A percentile compares a stretch with the other conserved stretches of the same genome.
These are phyloP conservation scores for Megastigmus dorsalis DNA, from an alignment of 2,888 invertebrate species.

Conservation along the genomic window DNA sequence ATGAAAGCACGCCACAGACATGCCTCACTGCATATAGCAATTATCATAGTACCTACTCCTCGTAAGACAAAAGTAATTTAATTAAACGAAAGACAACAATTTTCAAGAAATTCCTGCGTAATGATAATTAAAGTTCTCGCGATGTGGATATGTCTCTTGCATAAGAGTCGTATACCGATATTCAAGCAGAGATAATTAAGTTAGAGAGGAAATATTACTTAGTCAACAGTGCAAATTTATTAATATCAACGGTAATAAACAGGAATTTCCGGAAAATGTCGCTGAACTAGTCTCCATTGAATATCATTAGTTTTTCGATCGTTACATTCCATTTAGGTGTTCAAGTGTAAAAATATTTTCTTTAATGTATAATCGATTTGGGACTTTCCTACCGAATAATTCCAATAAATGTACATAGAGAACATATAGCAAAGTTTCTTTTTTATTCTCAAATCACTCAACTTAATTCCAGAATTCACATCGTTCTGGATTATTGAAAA, in stretches of 20 bases:
- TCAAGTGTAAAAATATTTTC: too few species aligned
- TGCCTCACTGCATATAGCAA: conserved; percentile 17
- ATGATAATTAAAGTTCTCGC: conserved; percentile 19
- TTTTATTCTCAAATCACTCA: too few species aligned
- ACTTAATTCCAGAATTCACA: too few species aligned
- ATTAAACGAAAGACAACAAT: conserved; percentile 39
- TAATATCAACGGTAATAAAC: conserved; percentile 12
- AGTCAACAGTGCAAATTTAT: conserved; percentile 28
- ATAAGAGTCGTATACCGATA: conserved; percentile 6
- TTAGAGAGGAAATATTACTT: not conserved
- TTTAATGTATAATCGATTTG: too few species aligned
- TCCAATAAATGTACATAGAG: too few species aligned
- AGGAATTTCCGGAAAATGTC: conserved; percentile 26
- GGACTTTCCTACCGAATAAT: too few species aligned
- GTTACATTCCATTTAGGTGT: too few species aligned
- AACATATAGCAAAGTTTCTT: too few species aligned
- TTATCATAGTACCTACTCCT: not conserved
- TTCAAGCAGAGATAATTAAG: conserved; percentile 26
- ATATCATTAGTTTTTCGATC: not conserved
- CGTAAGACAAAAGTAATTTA: conserved; percentile 31
- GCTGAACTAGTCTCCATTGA: conserved; percentile 14
- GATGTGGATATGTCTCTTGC: not conserved
- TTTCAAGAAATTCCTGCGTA: conserved; percentile 28
- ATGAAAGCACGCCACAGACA: not conserved
- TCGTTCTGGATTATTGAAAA: too few species aligned